Conservation (phyloP, 2,797 vertebrate genomes). For the Lacerta viridis region DNA sequence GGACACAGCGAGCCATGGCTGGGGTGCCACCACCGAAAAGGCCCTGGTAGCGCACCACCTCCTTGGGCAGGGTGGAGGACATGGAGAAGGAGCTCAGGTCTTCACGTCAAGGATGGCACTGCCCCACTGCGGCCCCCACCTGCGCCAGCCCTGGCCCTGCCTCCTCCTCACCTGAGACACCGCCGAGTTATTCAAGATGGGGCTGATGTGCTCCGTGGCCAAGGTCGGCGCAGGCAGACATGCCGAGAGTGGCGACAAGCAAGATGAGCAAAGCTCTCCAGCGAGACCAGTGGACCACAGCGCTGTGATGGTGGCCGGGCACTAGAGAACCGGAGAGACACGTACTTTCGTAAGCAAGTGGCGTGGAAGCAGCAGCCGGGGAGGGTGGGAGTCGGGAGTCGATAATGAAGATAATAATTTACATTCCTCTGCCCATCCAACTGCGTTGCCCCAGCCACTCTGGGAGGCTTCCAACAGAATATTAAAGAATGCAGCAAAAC, state of each 20-base stretch:
- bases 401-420: too few relatives aligned
- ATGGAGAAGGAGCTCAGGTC: neutral
- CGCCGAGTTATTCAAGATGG: slow-evolving; percentile 87
- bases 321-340: slow-evolving; percentile 48
- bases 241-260: slow-evolving; percentile 86
- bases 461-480: too few relatives aligned
- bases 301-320: slow-evolving; percentile 73
- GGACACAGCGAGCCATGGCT: neutral
- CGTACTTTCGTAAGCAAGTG: too few relatives aligned
- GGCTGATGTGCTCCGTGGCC: slow-evolving; percentile 90
- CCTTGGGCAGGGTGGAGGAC: too few relatives aligned
- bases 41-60: neutral
- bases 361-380: too few relatives aligned
- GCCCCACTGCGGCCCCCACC: neutral
- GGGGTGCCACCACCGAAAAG: neutral
- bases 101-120: neutral
- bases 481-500: too few relatives aligned
- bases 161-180: slow-evolving; percentile 85
- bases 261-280: slow-evolving; percentile 87
- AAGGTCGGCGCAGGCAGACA: slow-evolving; percentile 91
- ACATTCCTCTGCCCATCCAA: too few relatives aligned
- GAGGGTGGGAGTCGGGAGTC: too few relatives aligned
- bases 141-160: neutral
- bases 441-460: too few relatives aligned
- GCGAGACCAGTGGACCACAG: slow-evolving; percentile 87